These are phyloP conservation scores for Corythaixoides concolor DNA, from an alignment of 2,113 vertebrate genomes.

Conservation along the genomic window DNA sequence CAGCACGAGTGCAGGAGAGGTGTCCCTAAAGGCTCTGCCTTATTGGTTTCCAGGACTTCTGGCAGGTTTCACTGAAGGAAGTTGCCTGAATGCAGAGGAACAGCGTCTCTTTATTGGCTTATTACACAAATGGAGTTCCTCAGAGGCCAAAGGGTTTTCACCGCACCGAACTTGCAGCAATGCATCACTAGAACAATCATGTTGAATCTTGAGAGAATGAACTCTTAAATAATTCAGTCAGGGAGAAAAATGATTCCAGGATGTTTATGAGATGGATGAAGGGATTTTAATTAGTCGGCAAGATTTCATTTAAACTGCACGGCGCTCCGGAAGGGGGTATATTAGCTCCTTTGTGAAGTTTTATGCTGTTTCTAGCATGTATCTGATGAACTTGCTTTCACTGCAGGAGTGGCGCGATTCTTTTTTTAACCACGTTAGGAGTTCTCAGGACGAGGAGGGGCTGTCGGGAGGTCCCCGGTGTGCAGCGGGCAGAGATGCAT, in stretches of 20 bases:
- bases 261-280: constrained; percentile 50
- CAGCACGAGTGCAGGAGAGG: background rate
- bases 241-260: background rate
- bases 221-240: constrained; percentile 39
- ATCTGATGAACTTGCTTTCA: background rate
- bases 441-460: background rate
- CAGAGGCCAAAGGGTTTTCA: background rate
- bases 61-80: background rate
- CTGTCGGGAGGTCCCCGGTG: rapidly evolving
- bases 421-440: background rate
- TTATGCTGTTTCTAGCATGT: background rate
- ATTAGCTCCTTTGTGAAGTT: constrained; percentile 9
- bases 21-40: background rate
- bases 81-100: background rate
- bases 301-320: background rate
- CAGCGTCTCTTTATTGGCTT: background rate
- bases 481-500: background rate
- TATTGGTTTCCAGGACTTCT: background rate
- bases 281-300: constrained; percentile 39
- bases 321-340: background rate
- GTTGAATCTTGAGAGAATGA: background rate
- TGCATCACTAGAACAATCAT: background rate
- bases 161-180: background rate
- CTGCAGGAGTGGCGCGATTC: background rate
- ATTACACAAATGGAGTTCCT: background rate